Evolutionary conservation across 2,888 invertebrate genomes (phyloP), one percentile per base, ranked within the genome.

Genomic region (Conops quadrifasciatus): DNA sequence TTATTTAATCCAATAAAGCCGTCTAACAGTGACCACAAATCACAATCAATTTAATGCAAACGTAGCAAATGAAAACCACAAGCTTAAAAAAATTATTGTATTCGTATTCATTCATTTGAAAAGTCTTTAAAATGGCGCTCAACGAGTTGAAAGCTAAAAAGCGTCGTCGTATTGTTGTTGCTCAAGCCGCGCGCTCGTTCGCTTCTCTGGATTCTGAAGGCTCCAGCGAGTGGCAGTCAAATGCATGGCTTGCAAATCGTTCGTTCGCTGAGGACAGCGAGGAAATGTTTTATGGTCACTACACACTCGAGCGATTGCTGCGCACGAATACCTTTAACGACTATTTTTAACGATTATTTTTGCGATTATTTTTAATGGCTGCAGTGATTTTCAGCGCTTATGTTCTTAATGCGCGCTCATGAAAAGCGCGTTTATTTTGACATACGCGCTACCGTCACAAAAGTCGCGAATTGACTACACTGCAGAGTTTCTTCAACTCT

Each of bases 121-220:
- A 64, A 49, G 15, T 9, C 30, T 26, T 28, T 64, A 49, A 51
- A 65, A 28, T 30, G 65, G 65, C 65, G 28, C 51, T 30, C 53
- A 28, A 19, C 28, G 51, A n/a, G n/a, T 19, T 49, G 49, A 49
- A 49, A 49, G n/a, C n/a, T 15, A n/a, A 3, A 49, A 49, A 49
- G n/a, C n/a, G n/a, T n/a, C n/a, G n/a, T n/a, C n/a, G n/a, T n/a
- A n/a, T n/a, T n/a, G n/a, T n/a, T n/a, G n/a, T n/a, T n/a, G n/a
- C n/a, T n/a, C n/a, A n/a, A n/a, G n/a, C n/a, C n/a, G n/a, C n/a
- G n/a, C n/a, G n/a, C n/a, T n/a, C n/a, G n/a, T n/a, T n/a, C n/a
- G n/a, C n/a, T n/a, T n/a, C n/a, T n/a, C n/a, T n/a, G n/a, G n/a
- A n/a, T 5, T 5, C 19, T 5, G 19, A n/a, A 15, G 19, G 49